These are phyloP conservation scores for Neoscelio sp. DNA, from an alignment of 2,888 invertebrate genomes.

Conservation along the genomic window DNA sequence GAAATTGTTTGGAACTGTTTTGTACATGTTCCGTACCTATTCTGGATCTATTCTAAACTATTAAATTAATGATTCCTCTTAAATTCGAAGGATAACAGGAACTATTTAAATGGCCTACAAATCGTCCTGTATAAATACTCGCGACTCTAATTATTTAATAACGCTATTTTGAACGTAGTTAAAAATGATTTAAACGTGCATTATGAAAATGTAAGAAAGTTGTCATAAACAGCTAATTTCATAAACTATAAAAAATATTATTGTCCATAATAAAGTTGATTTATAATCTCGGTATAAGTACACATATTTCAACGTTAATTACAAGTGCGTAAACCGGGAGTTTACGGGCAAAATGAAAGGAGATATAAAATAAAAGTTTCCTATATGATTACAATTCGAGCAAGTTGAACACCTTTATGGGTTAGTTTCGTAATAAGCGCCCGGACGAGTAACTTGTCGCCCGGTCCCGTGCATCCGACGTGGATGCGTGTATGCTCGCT, in stretches of 20 bases:
- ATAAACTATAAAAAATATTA: constrained; percentile 21
- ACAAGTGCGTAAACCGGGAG: constrained; percentile 16
- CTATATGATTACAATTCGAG: constrained; percentile 39
- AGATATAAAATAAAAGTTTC: constrained; percentile 35
- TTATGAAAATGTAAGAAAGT: background rate
- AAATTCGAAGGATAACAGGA: no score
- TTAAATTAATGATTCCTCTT: no score
- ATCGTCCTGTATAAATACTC: no score
- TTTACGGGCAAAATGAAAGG: constrained; percentile 16
- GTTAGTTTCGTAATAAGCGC: constrained; percentile 45
- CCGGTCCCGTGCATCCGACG: constrained; percentile 62
- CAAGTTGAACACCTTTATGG: constrained; percentile 46
- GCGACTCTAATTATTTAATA: background rate
- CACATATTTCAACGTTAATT: constrained; percentile 18
- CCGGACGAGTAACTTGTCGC: constrained; percentile 64
- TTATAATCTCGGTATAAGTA: constrained; percentile 26
- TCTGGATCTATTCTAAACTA: no score
- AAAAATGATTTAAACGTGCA: constrained; percentile 1
- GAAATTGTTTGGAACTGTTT: no score
- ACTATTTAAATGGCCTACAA: no score
- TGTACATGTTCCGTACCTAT: no score
- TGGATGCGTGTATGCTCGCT: constrained; percentile 62
- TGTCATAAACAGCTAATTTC: constrained; percentile 25
- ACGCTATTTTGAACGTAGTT: background rate
- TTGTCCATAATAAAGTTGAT: constrained; percentile 22